Conservation (phyloP, 1,140 invertebrate genomes). For the Formica exsecta region DNA sequence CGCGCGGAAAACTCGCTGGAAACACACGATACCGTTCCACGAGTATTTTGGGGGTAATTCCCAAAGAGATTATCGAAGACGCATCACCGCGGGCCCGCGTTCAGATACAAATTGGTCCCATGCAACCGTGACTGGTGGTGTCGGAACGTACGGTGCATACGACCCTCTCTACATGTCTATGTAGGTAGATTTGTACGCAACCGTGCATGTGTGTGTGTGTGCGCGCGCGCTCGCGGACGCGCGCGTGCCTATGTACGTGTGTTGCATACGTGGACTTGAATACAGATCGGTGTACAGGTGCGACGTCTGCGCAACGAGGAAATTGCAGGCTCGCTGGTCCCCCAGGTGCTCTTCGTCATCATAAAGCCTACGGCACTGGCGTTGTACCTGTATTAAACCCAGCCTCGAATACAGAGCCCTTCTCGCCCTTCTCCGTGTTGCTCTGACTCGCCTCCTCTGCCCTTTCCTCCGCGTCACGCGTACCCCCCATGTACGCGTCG, state of each 20-base stretch:
- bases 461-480: constrained; percentile 5
- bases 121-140: constrained; percentile 71
- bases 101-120: constrained; percentile 80
- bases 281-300: constrained; percentile 70
- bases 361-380: constrained; percentile 84
- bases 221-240: not conserved
- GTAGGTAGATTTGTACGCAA: no score
- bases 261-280: not conserved
- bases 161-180: not conserved
- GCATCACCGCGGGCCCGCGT: constrained; percentile 75
- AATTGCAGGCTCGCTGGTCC: constrained; percentile 84
- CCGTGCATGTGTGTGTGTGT: no score
- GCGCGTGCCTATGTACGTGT: constrained; percentile 62
- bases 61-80: constrained; percentile 78
- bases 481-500: constrained; percentile 48
- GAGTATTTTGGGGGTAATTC: constrained; percentile 67
- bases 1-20: constrained; percentile 35
- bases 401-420: constrained; percentile 76
- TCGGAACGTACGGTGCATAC: constrained; percentile 42
- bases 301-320: constrained; percentile 77
- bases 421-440: constrained; percentile 60
- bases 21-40: constrained; percentile 49
- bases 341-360: constrained; percentile 86
- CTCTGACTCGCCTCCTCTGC: constrained; percentile 36
- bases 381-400: constrained; percentile 84